These are phyloP conservation scores for Magallana angulata DNA, from an alignment of 1,140 invertebrate genomes.

Conservation along the genomic window DNA sequence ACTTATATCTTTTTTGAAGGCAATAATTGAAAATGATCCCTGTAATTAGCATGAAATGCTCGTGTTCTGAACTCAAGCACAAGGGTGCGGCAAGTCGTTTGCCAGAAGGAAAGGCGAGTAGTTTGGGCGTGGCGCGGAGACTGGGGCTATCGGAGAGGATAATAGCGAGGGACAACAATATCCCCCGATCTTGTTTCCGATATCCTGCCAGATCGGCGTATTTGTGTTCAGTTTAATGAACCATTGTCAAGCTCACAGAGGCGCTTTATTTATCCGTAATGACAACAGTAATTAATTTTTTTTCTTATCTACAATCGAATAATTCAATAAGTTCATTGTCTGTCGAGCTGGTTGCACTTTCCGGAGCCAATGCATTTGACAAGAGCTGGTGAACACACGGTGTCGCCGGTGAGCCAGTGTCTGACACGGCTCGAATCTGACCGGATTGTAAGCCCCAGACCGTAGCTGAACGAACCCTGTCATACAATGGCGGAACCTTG, in stretches of 20 bases:
- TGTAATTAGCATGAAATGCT: conserved; percentile 5
- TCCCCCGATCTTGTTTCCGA: neutral
- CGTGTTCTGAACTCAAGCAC: neutral
- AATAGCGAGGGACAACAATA: neutral
- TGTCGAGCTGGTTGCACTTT: conserved; percentile 7
- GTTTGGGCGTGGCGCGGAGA: neutral
- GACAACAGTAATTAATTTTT: conserved; percentile 29
- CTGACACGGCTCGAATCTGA: neutral
- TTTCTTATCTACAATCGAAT: conserved; percentile 24
- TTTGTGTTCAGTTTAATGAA: conserved; percentile 19
- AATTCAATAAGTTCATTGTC: conserved; percentile 22
- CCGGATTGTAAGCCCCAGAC: neutral
- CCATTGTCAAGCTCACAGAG: conserved; percentile 1
- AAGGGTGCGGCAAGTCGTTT: neutral
- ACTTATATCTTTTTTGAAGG: conserved; percentile 24
- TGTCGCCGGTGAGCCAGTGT: neutral
- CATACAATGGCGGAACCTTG: too few relatives aligned
- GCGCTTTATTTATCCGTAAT: conserved; percentile 19
- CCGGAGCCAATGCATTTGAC: conserved; percentile 1
- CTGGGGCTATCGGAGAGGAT: neutral
- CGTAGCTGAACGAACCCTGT: neutral
- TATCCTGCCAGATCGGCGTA: neutral
- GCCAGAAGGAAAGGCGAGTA: neutral
- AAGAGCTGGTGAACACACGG: neutral
- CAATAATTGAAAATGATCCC: conserved; percentile 22